Percentiles rank a stretch among this genome's conserved stretches.
phyloP scores from a whole-genome alignment of 2,797 vertebrate species.

The Phrynocephalus forsythii region DNA sequence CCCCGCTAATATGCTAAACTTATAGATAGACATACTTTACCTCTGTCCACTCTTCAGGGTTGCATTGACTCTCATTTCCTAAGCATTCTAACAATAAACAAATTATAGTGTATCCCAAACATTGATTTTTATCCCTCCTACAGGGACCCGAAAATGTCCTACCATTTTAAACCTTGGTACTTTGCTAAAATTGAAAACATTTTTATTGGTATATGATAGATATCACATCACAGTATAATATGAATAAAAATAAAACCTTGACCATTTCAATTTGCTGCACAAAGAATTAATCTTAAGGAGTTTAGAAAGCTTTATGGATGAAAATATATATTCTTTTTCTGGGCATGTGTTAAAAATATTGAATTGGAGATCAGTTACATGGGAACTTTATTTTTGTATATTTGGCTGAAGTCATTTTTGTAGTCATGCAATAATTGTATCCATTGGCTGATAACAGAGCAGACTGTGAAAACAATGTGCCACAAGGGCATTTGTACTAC shows the following conservation, averaged over 20 bases:
- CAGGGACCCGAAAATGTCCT: background rate
- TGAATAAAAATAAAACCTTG: conserved; percentile 9
- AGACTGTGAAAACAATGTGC: background rate
- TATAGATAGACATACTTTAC: conserved; percentile 1
- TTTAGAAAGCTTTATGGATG: background rate
- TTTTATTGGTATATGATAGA: background rate
- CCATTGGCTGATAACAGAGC: background rate
- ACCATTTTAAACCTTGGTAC: background rate
- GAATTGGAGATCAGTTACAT: background rate
- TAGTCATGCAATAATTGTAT: background rate
- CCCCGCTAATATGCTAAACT: background rate
- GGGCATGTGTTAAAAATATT: conserved; percentile 16
- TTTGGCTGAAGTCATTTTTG: background rate
- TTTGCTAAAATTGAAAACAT: conserved; percentile 13
- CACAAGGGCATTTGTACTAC: background rate
- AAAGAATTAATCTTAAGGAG: conserved; percentile 9
- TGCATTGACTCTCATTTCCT: background rate
- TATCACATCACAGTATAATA: background rate
- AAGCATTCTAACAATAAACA: conserved; percentile 1
- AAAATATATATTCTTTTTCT: conserved; percentile 15
- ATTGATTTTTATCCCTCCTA: background rate
- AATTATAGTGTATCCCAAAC: background rate
- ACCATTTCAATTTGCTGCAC: conserved; percentile 12
- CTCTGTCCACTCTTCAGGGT: background rate
- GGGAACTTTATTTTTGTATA: background rate